These are phyloP conservation scores for Aradophagus sp. DNA, from an alignment of 1,140 invertebrate species.

Conservation along the genomic window DNA sequence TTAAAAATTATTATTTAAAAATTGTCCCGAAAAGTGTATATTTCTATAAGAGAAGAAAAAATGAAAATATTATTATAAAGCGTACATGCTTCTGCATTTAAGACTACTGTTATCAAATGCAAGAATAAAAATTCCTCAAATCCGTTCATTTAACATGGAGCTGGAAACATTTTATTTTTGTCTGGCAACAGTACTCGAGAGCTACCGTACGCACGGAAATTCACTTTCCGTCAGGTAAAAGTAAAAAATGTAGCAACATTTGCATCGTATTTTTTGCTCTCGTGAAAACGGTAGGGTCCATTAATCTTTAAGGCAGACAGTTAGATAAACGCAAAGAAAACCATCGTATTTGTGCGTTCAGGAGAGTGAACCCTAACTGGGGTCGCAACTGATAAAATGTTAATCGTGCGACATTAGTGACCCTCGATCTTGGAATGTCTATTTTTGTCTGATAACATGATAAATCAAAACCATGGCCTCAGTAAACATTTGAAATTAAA, in stretches of 20 bases:
- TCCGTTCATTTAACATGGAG: too few relatives aligned
- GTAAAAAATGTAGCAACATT: constrained; percentile 13
- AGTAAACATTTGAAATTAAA: constrained; percentile 48
- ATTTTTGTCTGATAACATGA: constrained; percentile 61
- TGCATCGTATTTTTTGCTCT: constrained; percentile 15
- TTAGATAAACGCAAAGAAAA: constrained; percentile 54
- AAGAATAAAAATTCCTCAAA: too few relatives aligned
- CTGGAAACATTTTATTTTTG: too few relatives aligned
- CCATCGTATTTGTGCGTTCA: constrained; percentile 63
- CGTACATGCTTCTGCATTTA: too few relatives aligned
- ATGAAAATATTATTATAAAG: too few relatives aligned
- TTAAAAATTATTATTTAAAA: too few relatives aligned
- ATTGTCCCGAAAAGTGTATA: too few relatives aligned
- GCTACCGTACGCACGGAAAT: too few relatives aligned
- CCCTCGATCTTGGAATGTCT: constrained; percentile 63
- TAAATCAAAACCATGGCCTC: constrained; percentile 53
- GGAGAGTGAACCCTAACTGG: constrained; percentile 61
- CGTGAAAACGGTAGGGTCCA: constrained; percentile 30
- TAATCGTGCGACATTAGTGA: constrained; percentile 66
- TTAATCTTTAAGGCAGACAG: constrained; percentile 32
- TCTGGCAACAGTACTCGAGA: too few relatives aligned
- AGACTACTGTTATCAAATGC: too few relatives aligned
- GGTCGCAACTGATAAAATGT: constrained; percentile 67
- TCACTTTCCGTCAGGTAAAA: constrained; percentile 34
- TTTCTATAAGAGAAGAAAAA: too few relatives aligned